These are phyloP conservation scores for Esperia sulphurella DNA, from an alignment of 2,888 invertebrate genomes.

Conservation along the genomic window DNA sequence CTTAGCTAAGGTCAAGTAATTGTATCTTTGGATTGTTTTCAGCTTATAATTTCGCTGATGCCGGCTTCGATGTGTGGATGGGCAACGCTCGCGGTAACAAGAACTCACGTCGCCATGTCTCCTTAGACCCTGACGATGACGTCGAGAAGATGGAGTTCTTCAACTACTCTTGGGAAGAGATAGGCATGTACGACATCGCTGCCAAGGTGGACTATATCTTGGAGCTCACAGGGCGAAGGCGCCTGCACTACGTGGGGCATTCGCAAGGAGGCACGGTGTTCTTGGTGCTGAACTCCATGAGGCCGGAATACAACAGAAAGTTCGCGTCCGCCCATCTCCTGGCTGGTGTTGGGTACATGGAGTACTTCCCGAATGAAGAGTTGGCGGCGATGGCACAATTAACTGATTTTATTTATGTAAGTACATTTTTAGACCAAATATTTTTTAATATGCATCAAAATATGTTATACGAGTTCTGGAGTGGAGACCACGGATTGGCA, in stretches of 20 bases:
- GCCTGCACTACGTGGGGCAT: conserved; percentile 61
- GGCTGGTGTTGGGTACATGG: conserved; percentile 53
- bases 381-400: conserved; percentile 22
- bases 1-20: too few species aligned
- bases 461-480: too few species aligned
- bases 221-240: conserved; percentile 31
- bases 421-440: conserved; percentile 16
- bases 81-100: conserved; percentile 90
- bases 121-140: conserved; percentile 40
- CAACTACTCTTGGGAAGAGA: conserved; percentile 60
- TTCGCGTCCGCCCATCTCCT: conserved; percentile 50
- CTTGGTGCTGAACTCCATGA: conserved; percentile 43
- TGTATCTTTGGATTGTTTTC: conserved; percentile 11
- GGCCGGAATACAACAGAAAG: conserved; percentile 51
- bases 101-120: conserved; percentile 81
- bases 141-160: conserved; percentile 42
- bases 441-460: too few species aligned
- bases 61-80: conserved; percentile 88
- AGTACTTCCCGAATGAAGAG: conserved; percentile 36
- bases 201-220: conserved; percentile 51
- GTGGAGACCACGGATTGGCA: too few species aligned
- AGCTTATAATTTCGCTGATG: conserved; percentile 84
- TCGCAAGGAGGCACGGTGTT: conserved; percentile 64
- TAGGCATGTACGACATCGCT: conserved; percentile 50
- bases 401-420: conserved; percentile 48